Percentiles rank a stretch among this genome's conserved stretches.
These are phyloP conservation scores for Chloroceryle inda DNA, from an alignment of 2,797 vertebrate genomes.

Conservation along the genomic window DNA sequence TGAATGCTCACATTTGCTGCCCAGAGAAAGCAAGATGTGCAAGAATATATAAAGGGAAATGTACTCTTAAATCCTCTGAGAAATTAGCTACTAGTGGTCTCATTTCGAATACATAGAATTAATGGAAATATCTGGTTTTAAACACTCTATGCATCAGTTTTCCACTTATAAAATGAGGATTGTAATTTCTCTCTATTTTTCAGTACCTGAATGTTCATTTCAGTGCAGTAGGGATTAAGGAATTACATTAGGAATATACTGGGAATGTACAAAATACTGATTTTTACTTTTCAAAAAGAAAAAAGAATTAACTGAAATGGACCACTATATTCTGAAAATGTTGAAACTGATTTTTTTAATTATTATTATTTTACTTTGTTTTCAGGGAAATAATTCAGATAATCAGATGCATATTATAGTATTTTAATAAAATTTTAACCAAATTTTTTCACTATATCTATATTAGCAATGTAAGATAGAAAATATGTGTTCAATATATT, in stretches of 20 bases:
- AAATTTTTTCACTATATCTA: neutral
- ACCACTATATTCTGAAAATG: neutral
- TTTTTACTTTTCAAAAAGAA: neutral
- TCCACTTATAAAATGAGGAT: neutral
- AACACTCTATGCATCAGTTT: neutral
- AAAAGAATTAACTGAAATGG: neutral
- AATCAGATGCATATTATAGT: neutral
- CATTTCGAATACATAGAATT: neutral
- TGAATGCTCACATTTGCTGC: neutral
- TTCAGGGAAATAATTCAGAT: neutral
- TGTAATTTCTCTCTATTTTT: neutral
- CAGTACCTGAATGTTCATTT: neutral
- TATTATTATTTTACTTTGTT: neutral
- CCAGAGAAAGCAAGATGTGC: neutral
- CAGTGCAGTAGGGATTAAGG: neutral
- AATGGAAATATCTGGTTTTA: neutral
- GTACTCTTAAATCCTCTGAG: neutral
- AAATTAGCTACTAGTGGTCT: neutral
- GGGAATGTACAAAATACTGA: neutral
- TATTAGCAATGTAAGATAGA: neutral
- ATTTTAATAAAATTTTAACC: neutral
- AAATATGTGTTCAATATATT: neutral
- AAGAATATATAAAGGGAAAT: neutral
- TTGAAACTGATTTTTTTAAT: neutral
- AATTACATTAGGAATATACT: neutral